A percentile compares a stretch with the other conserved stretches of the same genome.
phyloP scores from a whole-genome alignment of 2,113 vertebrate species.

The Salvelinus alpinus region DNA sequence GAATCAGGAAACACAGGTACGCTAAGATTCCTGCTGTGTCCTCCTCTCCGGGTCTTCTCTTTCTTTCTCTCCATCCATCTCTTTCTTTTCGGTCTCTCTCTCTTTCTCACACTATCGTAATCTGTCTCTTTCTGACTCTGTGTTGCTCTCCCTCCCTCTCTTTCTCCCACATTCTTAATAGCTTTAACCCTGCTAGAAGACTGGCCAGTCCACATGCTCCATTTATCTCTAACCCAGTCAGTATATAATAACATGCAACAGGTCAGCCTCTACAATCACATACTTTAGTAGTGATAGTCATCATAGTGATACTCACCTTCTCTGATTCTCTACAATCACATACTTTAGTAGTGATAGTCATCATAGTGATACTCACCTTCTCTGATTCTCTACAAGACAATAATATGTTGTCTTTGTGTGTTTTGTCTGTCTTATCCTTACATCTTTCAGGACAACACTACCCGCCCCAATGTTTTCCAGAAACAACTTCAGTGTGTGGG shows the following conservation, averaged over 20 bases:
- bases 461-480: constrained; percentile 93
- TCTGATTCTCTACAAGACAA: background rate
- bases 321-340: no score
- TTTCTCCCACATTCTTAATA: no score
- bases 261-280: no score
- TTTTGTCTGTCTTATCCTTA: background rate
- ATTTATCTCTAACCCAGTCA: no score
- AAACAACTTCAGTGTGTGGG: constrained; percentile 92
- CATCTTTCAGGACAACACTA: constrained; percentile 78
- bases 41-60: background rate
- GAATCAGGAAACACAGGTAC: constrained; percentile 91
- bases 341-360: no score
- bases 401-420: background rate
- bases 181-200: no score
- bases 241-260: no score
- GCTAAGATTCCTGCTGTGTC: constrained; percentile 46
- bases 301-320: no score
- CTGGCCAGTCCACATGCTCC: no score
- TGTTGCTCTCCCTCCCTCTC: no score
- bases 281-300: no score
- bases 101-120: background rate
- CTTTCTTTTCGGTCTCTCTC: background rate
- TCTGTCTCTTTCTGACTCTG: background rate
- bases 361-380: no score
- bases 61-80: background rate